phyloP scores from a whole-genome alignment of 2,113 vertebrate genomes.

The Perognathus longimembris region DNA sequence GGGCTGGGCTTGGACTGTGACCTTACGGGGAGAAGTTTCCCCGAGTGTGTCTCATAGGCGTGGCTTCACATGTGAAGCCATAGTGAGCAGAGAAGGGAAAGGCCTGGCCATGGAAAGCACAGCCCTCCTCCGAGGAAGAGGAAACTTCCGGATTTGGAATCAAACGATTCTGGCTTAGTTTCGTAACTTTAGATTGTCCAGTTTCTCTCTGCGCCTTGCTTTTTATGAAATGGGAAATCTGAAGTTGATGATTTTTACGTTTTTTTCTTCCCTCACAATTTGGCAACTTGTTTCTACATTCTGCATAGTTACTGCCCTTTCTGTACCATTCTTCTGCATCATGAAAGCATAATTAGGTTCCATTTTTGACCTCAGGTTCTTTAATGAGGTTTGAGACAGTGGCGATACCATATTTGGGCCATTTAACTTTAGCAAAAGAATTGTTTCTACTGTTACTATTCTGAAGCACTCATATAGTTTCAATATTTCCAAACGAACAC shows the following conservation, averaged over 20 bases:
- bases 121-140: background rate
- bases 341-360: constrained; percentile 32
- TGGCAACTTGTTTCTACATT: constrained; percentile 7
- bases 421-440: constrained; percentile 59
- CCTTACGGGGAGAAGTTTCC: background rate
- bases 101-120: background rate
- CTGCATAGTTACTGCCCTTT: background rate
- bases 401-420: background rate
- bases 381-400: constrained; percentile 24
- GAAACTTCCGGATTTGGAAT: background rate
- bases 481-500: constrained; percentile 74
- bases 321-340: background rate
- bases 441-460: constrained; percentile 74
- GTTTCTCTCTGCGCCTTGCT: background rate
- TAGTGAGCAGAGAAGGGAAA: background rate
- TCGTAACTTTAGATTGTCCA: background rate
- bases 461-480: constrained; percentile 71
- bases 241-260: background rate
- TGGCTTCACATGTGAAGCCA: too few relatives aligned
- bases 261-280: constrained; percentile 13
- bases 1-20: background rate
- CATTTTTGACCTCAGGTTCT: background rate
- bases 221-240: constrained; percentile 7
- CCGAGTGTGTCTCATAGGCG: too few relatives aligned
- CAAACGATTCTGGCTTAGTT: background rate